Base-by-base conservation (phyloP, 2,113 vertebrate genomes). In the Festucalex cinctus region DNA sequence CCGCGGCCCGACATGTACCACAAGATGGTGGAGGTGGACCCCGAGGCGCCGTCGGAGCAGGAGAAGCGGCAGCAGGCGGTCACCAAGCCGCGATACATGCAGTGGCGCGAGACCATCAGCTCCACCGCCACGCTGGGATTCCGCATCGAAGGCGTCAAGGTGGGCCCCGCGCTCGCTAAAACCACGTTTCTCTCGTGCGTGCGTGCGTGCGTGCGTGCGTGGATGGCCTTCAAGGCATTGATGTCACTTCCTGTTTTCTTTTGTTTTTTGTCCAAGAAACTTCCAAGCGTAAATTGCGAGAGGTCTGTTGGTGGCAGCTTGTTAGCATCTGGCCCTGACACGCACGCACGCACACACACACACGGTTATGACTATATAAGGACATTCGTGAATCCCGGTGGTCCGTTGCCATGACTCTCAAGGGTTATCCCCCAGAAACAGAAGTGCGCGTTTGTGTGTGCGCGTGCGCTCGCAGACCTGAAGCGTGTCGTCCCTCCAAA, bases 71-170 rank as follows among this genome's bases (percentile, higher is more conserved):
- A 94, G 82, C 90, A 93, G 56, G 95, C 93, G 0, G 97, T 99
- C 77, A 98, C 96, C 78, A 99, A 99, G 83, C 97, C 97, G 0
- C 92, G 97, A 62, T 99, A 99, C 90, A 99, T 99, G 97, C 95
- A 98, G 86, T 99, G 97, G 97, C 91, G 97, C 3, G 97, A 99
- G 88, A 99, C 97, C 65, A 96, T 99, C 81, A 98, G 96, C 85
- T 99, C 97, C 0, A 98, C 96, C 0, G 92, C 96, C 75, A 98
- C 95, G 0, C 90, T 98, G 9, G 97, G 97, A 60, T 99, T 99
- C 82, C 91, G 97, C 73, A 99, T 99, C 0, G 97, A 99, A 77
- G 97, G 97, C 71, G 96, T 99, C 86, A 99, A 99, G 95, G 97
- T 99, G 78, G 77, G n/a, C n/a, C n/a, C n/a, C n/a, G 79, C 4